Evolutionary conservation across 2,888 invertebrate species (phyloP), one percentile per base, ranked within the genome.

Genomic region (Heteromurus nitidus): DNA sequence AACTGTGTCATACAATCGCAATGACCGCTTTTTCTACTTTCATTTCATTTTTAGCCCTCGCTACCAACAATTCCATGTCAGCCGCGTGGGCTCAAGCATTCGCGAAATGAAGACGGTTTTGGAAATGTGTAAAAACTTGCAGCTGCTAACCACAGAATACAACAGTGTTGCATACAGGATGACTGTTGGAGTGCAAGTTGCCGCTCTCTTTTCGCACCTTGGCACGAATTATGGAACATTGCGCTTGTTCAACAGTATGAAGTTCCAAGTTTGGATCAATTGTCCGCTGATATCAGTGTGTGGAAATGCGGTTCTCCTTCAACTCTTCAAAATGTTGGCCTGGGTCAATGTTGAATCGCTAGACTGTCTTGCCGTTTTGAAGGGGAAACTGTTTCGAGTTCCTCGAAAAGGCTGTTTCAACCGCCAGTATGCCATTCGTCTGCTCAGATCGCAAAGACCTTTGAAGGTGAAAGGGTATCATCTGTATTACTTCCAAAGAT

Each of bases 191-290:
- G 76, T 82, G n/a, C 72, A 82, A 67, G 67, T 72, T 0, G 67
- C 69, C 2, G 76, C 60, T 11, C 77, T 82, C 47, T 36, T 44
- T 26, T 72, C 76, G 0, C 82, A 82, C 30, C 42, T 82, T 9
- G 76, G 72, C 20, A 72, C 82, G 36, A 82, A 82, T 20, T 82
- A 82, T 47, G 82, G 82, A 28, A 67, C 82, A 18, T 64, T 82
- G 18, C 58, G 76, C 5, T 50, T 82, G 2, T 76, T 60, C 42
- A 58, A 65, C 18, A 67, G 72, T 0, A 76, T 81, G 75, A 76
- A 81, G 22, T 76, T 81, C 47, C 70, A 81, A 24, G 47, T 81
- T 31, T 81, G 75, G 81, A 44, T 81, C 5, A 82, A 76, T n/a
- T 82, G 82, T 24, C 82, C 82, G 2, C 26, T 82, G 9, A 53